Percentiles rank a stretch among this genome's conserved stretches.
These are phyloP conservation scores for Druceiella hillmani DNA, from an alignment of 2,888 invertebrate genomes.

Conservation along the genomic window DNA sequence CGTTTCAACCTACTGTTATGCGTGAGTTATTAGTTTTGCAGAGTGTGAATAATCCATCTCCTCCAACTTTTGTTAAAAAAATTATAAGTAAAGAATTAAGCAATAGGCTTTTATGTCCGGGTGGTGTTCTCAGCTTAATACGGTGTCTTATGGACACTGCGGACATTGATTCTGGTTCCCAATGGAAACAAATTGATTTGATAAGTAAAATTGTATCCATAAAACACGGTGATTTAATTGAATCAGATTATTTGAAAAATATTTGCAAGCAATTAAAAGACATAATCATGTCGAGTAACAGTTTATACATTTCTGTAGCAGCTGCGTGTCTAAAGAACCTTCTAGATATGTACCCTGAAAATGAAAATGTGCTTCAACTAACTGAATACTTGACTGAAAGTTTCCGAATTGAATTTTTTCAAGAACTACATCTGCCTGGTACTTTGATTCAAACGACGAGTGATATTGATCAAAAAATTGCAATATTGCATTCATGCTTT, in stretches of 20 bases:
- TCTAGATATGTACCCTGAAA: constrained; percentile 41
- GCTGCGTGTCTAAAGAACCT: constrained; percentile 52
- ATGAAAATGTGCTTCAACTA: constrained; percentile 33
- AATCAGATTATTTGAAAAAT: constrained; percentile 48
- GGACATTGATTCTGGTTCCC: constrained; percentile 49
- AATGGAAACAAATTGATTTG: constrained; percentile 64
- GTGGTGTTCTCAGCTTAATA: constrained; percentile 61
- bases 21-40: constrained; percentile 65
- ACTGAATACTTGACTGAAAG: constrained; percentile 31
- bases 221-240: constrained; percentile 41
- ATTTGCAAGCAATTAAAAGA: constrained; percentile 48
- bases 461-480: constrained; percentile 37
- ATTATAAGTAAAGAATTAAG: constrained; percentile 57
- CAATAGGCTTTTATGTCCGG: constrained; percentile 49
- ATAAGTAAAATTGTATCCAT: constrained; percentile 59
- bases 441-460: constrained; percentile 36
- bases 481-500: constrained; percentile 36
- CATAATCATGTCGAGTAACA: constrained; percentile 40
- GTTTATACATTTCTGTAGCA: constrained; percentile 45
- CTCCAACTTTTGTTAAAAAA: constrained; percentile 59
- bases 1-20: constrained; percentile 58
- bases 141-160: constrained; percentile 58
- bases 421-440: constrained; percentile 31
- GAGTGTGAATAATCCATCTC: constrained; percentile 41
- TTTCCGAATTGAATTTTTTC: constrained; percentile 31